A percentile compares a stretch with the other conserved stretches of the same genome.
These are phyloP conservation scores for Columbina picui DNA, from an alignment of 2,113 vertebrate species.

Conservation along the genomic window DNA sequence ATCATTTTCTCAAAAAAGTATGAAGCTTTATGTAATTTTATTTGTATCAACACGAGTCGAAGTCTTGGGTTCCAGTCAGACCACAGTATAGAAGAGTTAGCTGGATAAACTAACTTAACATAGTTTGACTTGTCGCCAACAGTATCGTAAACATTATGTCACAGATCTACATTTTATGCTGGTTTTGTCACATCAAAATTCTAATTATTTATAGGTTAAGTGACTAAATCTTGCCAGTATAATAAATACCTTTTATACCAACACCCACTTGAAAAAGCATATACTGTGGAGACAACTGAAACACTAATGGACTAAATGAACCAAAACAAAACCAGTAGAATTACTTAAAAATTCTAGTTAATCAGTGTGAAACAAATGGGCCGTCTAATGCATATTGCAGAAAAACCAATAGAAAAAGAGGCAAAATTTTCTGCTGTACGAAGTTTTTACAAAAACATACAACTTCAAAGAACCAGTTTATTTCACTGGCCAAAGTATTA, in stretches of 20 bases:
- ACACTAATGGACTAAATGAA: not conserved
- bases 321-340: not conserved
- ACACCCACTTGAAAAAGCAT: not conserved
- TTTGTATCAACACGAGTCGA: not conserved
- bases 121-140: not conserved
- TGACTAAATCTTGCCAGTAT: not conserved
- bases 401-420: not conserved
- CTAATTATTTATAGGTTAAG: not conserved
- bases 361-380: not conserved
- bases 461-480: constrained; percentile 58
- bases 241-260: not conserved
- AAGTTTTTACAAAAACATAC: constrained; percentile 53
- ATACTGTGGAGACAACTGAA: not conserved
- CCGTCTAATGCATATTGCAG: not conserved
- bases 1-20: not conserved
- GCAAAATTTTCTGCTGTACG: not conserved
- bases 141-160: not conserved
- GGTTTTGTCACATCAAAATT: constrained; percentile 2
- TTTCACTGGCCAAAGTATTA: constrained; percentile 43
- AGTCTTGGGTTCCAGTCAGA: not conserved
- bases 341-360: not conserved
- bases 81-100: not conserved
- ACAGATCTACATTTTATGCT: not conserved
- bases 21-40: not conserved
- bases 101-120: not conserved